Conservation (phyloP, 2,113 vertebrate species). For the Gymnorhina tibicen region DNA sequence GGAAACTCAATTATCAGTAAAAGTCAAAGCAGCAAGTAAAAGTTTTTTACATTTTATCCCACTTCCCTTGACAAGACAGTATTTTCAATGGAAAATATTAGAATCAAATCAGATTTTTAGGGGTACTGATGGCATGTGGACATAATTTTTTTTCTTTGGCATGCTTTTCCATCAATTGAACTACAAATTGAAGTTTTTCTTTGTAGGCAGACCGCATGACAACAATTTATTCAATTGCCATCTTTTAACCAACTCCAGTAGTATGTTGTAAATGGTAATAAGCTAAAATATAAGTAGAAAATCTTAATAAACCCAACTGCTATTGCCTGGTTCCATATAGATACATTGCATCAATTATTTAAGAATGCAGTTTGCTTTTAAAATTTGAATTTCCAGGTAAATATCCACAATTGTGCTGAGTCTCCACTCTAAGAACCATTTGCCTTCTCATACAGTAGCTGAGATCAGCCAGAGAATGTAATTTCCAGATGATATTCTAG, state of each 20-base stretch:
- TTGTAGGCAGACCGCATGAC: background rate
- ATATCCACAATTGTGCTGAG: background rate
- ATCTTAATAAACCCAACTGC: background rate
- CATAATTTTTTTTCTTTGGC: background rate
- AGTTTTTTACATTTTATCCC: background rate
- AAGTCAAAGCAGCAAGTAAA: background rate
- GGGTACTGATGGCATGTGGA: background rate
- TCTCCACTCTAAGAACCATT: background rate
- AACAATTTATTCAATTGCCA: background rate
- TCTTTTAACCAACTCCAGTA: background rate
- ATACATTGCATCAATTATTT: background rate
- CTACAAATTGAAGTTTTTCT: background rate
- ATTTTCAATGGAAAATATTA: background rate
- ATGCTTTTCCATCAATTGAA: background rate
- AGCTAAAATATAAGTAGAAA: background rate
- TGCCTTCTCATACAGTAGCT: background rate
- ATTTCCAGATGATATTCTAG: background rate
- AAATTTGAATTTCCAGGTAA: background rate
- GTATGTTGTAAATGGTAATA: background rate
- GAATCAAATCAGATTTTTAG: background rate
- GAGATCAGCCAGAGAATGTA: background rate
- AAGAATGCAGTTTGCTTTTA: background rate
- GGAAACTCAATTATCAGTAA: background rate
- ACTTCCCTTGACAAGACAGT: background rate
- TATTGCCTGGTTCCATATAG: background rate